phyloP scores from a whole-genome alignment of 2,797 vertebrate genomes.

The Otus scops region DNA sequence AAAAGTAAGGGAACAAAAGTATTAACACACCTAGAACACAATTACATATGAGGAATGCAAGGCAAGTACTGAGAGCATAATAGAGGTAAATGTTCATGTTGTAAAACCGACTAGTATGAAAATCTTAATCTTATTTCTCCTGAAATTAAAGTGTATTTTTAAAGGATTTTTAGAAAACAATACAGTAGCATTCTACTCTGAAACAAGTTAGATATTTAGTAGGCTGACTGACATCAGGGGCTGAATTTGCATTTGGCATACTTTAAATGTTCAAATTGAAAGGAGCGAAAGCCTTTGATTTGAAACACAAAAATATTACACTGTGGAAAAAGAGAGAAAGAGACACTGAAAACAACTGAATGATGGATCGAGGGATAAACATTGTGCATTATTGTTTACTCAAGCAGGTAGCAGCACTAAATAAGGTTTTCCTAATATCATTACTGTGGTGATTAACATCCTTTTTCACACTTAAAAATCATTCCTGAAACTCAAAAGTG shows the following conservation, averaged over 20 bases:
- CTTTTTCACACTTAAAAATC: slow-evolving; percentile 68
- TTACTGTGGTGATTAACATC: slow-evolving; percentile 61
- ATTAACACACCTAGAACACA: not conserved
- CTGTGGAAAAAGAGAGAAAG: not conserved
- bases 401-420: slow-evolving; percentile 60
- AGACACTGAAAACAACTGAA: not conserved
- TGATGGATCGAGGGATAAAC: slow-evolving; percentile 22
- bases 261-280: not conserved
- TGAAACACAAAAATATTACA: slow-evolving; percentile 32
- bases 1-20: not conserved
- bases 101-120: not conserved
- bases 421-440: slow-evolving; percentile 62
- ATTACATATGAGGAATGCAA: not conserved
- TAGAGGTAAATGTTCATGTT: not conserved
- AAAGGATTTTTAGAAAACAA: not conserved
- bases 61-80: not conserved
- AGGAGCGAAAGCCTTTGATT: slow-evolving; percentile 2
- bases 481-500: slow-evolving; percentile 52
- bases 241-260: not conserved
- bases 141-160: not conserved
- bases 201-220: not conserved
- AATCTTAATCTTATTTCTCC: not conserved
- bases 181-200: not conserved
- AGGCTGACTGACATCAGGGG: not conserved
- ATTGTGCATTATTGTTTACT: slow-evolving; percentile 9